These are phyloP conservation scores for Rhabdomys pumilio DNA, from an alignment of 2,797 vertebrate species.

Conservation along the genomic window DNA sequence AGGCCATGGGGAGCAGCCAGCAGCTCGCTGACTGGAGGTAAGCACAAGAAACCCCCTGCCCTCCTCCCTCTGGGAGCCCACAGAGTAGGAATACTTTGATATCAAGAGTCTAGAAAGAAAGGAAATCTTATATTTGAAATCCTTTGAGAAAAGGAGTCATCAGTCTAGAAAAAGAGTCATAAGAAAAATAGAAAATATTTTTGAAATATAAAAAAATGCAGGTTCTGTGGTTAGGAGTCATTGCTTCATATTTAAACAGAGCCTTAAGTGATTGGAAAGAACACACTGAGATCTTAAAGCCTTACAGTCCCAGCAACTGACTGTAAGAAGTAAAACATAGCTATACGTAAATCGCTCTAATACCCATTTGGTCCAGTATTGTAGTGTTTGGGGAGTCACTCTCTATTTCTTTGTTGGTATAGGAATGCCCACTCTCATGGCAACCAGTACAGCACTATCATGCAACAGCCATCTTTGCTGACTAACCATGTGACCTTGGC, in stretches of 20 bases:
- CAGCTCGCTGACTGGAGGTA: slow-evolving; percentile 96
- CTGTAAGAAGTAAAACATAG: slow-evolving; percentile 32
- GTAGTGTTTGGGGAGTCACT: neutral
- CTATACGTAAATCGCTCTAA: neutral
- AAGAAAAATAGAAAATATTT: slow-evolving; percentile 6
- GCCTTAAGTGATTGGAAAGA: neutral
- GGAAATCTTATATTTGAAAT: slow-evolving; percentile 36
- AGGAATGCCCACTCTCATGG: slow-evolving; percentile 94
- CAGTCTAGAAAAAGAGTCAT: neutral
- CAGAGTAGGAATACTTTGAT: neutral
- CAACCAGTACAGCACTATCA: slow-evolving; percentile 93
- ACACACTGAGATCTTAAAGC: neutral
- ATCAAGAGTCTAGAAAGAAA: slow-evolving; percentile 13
- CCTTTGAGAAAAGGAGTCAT: slow-evolving; percentile 20
- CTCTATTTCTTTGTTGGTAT: slow-evolving; percentile 31
- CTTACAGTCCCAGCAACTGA: neutral
- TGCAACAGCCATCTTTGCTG: slow-evolving; percentile 93
- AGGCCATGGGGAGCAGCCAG: slow-evolving; percentile 91
- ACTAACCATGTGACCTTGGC: slow-evolving; percentile 92
- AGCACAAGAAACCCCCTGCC: slow-evolving; percentile 60
- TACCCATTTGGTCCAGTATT: neutral
- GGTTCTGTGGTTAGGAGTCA: slow-evolving; percentile 21
- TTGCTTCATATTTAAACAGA: slow-evolving; percentile 54
- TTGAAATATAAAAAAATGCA: slow-evolving; percentile 8
- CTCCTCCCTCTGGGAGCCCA: neutral